phyloP scores from a whole-genome alignment of 2,888 invertebrate species.

The Calephelis perditalis region DNA sequence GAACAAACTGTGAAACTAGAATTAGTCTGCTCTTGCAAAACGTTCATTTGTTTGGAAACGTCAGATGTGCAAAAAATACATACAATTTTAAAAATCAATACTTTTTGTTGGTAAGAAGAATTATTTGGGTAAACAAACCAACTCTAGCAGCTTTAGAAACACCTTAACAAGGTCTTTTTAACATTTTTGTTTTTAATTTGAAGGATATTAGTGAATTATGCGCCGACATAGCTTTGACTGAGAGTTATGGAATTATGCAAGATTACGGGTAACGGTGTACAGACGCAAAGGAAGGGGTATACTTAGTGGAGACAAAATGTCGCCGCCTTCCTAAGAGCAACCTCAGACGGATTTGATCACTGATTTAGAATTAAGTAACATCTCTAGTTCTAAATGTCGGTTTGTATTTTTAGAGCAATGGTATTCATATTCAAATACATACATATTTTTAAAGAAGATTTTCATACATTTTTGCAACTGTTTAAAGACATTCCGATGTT shows the following conservation, averaged over 20 bases:
- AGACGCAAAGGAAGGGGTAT: constrained; percentile 7
- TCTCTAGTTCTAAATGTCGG: not conserved
- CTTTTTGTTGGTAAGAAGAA: not conserved
- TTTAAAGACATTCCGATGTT: too few species aligned
- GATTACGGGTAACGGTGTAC: constrained; percentile 16
- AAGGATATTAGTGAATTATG: constrained; percentile 2
- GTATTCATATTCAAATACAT: too few species aligned
- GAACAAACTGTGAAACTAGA: too few species aligned
- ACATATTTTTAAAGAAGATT: too few species aligned
- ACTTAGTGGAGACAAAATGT: constrained; percentile 51
- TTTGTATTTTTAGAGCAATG: not conserved
- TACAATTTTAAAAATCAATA: not conserved
- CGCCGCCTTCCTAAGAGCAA: constrained; percentile 38
- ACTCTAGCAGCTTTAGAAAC: too few species aligned
- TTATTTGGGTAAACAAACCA: too few species aligned
- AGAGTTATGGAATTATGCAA: constrained; percentile 12
- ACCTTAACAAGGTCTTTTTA: too few species aligned
- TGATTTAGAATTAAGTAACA: too few species aligned
- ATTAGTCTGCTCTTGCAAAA: too few species aligned
- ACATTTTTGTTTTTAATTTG: not conserved
- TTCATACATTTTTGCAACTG: too few species aligned
- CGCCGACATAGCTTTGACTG: not conserved
- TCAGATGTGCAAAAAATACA: too few species aligned
- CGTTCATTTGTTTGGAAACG: too few species aligned
- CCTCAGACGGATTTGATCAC: constrained; percentile 8